Base-by-base conservation (phyloP, 2,113 vertebrate species). In the Coptodon bakossiorum region DNA sequence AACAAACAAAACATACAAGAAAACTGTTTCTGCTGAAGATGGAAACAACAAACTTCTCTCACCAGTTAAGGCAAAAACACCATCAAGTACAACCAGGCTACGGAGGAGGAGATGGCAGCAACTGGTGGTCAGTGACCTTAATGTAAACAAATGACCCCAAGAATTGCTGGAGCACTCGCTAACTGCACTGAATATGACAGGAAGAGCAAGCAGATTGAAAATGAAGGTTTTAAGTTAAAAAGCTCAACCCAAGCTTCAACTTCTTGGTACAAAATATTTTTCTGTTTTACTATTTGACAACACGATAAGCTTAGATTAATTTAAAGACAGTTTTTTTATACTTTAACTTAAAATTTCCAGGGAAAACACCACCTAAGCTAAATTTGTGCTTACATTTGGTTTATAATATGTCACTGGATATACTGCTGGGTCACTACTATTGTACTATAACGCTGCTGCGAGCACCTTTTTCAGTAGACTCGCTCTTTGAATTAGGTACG, bases 311-410 rank as follows among this genome's bases (percentile, higher is more conserved):
- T 22, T 61, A 34, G 19, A 16, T 61, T 66, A 13, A 66, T 66
- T 66, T 66, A 68, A 68, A 68, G 34, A 68, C 34, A 68, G 19
- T 22, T 38, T 19, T 13, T 68, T 38, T 38, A 68, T 68, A 68
- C 0, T 38, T 66, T 0, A 38, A 38, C 61, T 66, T 66, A 66
- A 22, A 38, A 22, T 38, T 22, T 68, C 63, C 34, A 8, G 19
- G 10, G 34, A 68, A 68, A 68, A 68, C 34, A 22, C 63, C 38
- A 68, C 6, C 34, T 5, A 66, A 12, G 10, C 19, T 22, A 38
- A 38, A 38, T 66, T 22, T 38, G 34, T 66, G 19, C 34, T 66
- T 22, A 38, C 0, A 68, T 68, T 38, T 68, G 11, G 34, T 38
- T 68, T 38, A 68, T 38, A 68, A 22, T 38, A 38, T 22, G 34